A percentile compares a stretch with the other conserved stretches of the same genome.
These are phyloP conservation scores for Sussaba pulchella DNA, from an alignment of 2,888 invertebrate species.

Conservation along the genomic window DNA sequence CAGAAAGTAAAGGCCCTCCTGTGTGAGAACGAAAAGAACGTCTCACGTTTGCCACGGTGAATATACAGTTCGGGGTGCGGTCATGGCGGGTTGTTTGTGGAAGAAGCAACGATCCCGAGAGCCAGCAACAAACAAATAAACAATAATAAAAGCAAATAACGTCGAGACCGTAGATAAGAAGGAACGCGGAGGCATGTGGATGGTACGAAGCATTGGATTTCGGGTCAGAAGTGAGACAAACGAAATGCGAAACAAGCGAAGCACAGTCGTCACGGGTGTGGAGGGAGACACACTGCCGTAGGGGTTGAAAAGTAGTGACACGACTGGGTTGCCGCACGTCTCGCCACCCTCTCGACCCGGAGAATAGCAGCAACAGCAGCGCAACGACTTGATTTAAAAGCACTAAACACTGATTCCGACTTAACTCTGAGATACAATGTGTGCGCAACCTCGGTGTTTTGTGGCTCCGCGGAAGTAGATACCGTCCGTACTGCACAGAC, in stretches of 20 bases:
- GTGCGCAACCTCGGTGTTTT: constrained; percentile 57
- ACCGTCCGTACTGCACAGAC: constrained; percentile 22
- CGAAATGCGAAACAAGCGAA: constrained; percentile 43
- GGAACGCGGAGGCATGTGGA: constrained; percentile 27
- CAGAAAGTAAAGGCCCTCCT: constrained; percentile 1
- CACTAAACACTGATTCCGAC: constrained; percentile 81
- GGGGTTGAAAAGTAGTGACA: constrained; percentile 48
- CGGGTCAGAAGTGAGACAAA: constrained; percentile 40
- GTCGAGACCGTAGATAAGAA: constrained; percentile 21
- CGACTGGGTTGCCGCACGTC: constrained; percentile 42
- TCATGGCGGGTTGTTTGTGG: constrained; percentile 38
- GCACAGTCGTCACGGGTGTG: constrained; percentile 23
- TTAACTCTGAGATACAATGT: constrained; percentile 78
- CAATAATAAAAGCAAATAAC: constrained; percentile 60
- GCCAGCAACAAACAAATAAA: constrained; percentile 56
- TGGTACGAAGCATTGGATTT: constrained; percentile 38
- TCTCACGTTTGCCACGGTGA: background rate
- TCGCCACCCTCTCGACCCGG: constrained; percentile 54
- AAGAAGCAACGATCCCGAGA: constrained; percentile 47
- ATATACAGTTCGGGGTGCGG: constrained; percentile 24
- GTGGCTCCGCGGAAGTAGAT: constrained; percentile 51
- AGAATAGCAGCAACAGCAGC: constrained; percentile 50
- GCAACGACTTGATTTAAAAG: constrained; percentile 77
- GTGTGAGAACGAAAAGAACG: background rate
- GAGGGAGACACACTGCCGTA: constrained; percentile 20